phyloP scores from a whole-genome alignment of 2,888 invertebrate genomes.

The Parnassius apollo region DNA sequence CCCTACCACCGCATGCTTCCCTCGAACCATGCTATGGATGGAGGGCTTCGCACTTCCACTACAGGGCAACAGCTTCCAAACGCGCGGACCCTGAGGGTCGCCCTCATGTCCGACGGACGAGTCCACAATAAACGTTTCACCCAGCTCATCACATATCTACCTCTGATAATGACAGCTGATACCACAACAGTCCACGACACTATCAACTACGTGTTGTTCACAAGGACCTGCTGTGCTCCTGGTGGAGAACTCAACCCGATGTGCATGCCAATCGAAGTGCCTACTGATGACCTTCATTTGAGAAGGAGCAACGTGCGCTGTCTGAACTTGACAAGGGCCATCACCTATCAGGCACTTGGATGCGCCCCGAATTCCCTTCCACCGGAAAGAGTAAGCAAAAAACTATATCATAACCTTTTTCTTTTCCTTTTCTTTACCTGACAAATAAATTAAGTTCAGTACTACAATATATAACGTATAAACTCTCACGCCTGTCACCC shows the following conservation, averaged over 20 bases:
- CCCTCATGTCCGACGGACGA: conserved; percentile 41
- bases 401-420: too few species aligned
- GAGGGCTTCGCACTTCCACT: conserved; percentile 37
- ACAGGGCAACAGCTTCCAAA: conserved; percentile 46
- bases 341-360: conserved; percentile 48
- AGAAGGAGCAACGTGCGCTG: conserved; percentile 44
- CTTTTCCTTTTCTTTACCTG: too few species aligned
- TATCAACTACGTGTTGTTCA: conserved; percentile 19
- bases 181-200: conserved; percentile 26
- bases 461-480: too few species aligned
- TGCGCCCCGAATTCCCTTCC: conserved; percentile 40
- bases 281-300: conserved; percentile 44
- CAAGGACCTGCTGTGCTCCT: conserved; percentile 19
- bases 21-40: conserved; percentile 40
- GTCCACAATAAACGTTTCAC: conserved; percentile 40
- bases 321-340: conserved; percentile 47
- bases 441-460: too few species aligned
- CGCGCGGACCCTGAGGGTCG: conserved; percentile 40
- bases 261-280: conserved; percentile 44
- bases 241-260: conserved; percentile 31
- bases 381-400: conserved; percentile 41
- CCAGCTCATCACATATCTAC: conserved; percentile 36
- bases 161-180: conserved; percentile 39
- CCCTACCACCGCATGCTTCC: conserved; percentile 45
- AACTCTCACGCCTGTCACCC: too few species aligned